Conservation (phyloP, 2,797 vertebrate species). For the Characodon lateralis region DNA sequence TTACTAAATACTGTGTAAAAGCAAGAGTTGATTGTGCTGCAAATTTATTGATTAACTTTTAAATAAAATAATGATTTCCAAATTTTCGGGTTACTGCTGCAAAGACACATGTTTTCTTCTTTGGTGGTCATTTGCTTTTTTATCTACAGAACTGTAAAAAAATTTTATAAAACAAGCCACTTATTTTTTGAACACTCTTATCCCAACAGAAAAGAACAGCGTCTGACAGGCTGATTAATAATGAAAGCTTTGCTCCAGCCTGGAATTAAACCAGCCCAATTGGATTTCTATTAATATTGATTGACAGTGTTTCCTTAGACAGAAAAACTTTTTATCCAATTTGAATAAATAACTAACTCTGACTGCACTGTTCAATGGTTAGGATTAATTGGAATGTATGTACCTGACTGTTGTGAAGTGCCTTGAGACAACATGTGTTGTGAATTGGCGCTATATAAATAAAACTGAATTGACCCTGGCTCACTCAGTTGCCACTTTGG, state of each 20-base stretch:
- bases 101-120: slow-evolving; percentile 12
- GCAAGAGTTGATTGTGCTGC: background rate
- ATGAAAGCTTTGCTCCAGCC: slow-evolving; percentile 65
- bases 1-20: background rate
- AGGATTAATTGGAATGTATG: too few species aligned
- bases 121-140: slow-evolving; percentile 33
- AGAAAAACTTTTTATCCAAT: too few species aligned
- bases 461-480: slow-evolving; percentile 50
- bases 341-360: too few species aligned
- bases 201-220: slow-evolving; percentile 59
- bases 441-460: too few species aligned
- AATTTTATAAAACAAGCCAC: slow-evolving; percentile 40
- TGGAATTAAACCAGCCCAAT: slow-evolving; percentile 57
- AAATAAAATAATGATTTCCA: slow-evolving; percentile 12
- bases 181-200: slow-evolving; percentile 53
- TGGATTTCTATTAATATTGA: slow-evolving; percentile 74
- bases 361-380: too few species aligned
- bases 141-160: slow-evolving; percentile 32
- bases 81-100: slow-evolving; percentile 6
- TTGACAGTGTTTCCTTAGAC: slow-evolving; percentile 14
- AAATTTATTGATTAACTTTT: slow-evolving; percentile 30
- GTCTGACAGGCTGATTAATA: slow-evolving; percentile 74
- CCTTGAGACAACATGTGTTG: too few species aligned
- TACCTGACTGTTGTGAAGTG: too few species aligned
- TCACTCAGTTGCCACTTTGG: slow-evolving; percentile 59